Percentiles rank a stretch among this genome's conserved stretches.
These are phyloP conservation scores for Elmis aenea DNA, from an alignment of 2,888 invertebrate species.

Conservation along the genomic window DNA sequence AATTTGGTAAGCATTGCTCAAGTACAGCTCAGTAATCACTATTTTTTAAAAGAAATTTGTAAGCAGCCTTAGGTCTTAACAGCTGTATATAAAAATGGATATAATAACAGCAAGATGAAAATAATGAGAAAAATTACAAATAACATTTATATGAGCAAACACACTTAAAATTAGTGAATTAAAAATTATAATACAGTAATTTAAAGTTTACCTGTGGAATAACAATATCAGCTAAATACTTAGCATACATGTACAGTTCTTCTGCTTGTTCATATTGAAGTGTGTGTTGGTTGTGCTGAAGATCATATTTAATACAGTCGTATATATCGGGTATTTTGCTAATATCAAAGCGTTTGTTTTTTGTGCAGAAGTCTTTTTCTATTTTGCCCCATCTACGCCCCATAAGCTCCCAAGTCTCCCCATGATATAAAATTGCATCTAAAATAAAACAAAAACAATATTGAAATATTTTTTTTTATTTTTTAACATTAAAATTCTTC, in stretches of 20 bases:
- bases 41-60: no score
- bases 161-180: no score
- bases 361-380: conserved; percentile 95
- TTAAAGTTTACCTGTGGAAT: conserved; percentile 80
- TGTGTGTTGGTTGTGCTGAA: conserved; percentile 96
- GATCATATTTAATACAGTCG: conserved; percentile 98
- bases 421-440: conserved; percentile 93
- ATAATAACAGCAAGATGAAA: no score
- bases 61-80: no score
- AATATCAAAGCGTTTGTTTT: conserved; percentile 90
- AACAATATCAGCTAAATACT: conserved; percentile 96
- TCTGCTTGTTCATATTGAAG: conserved; percentile 89
- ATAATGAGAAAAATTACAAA: no score
- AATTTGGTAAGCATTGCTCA: no score
- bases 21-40: no score
- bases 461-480: no score
- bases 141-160: no score
- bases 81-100: no score
- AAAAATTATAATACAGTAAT: no score
- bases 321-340: conserved; percentile 99
- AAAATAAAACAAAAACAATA: conserved; percentile 21
- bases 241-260: conserved; percentile 90
- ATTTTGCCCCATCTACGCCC: conserved; percentile 96
- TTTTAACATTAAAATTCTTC: no score
- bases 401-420: conserved; percentile 98